phyloP scores from a whole-genome alignment of 2,888 invertebrate genomes.

The Chrysolina americana region DNA sequence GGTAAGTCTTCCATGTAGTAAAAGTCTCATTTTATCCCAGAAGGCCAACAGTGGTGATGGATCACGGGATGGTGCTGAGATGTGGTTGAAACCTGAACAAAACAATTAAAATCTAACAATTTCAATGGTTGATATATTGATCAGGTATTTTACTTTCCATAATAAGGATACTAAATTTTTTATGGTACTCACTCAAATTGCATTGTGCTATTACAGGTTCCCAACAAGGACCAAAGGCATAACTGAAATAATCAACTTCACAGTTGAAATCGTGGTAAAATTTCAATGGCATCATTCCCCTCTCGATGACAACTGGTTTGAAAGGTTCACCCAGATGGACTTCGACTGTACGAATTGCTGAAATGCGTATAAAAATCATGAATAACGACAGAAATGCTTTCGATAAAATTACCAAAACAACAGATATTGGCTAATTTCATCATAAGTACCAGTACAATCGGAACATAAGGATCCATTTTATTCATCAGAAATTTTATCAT shows the following conservation, averaged over 20 bases:
- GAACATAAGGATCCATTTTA: too few relatives aligned
- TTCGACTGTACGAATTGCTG: slow-evolving; percentile 82
- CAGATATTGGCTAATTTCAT: too few relatives aligned
- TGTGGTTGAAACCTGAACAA: slow-evolving; percentile 85
- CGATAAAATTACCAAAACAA: not conserved
- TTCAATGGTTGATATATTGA: not conserved
- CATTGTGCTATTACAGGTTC: slow-evolving; percentile 96
- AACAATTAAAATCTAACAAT: not conserved
- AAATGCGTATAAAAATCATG: slow-evolving; percentile 34
- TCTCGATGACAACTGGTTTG: slow-evolving; percentile 84
- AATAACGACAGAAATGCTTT: not conserved
- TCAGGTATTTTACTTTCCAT: not conserved
- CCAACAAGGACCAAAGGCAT: slow-evolving; percentile 99
- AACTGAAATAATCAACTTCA: slow-evolving; percentile 89
- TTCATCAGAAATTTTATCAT: too few relatives aligned
- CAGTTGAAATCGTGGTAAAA: slow-evolving; percentile 98
- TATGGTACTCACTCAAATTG: slow-evolving; percentile 77
- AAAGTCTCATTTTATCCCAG: slow-evolving; percentile 96
- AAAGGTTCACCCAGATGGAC: slow-evolving; percentile 90
- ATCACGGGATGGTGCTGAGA: slow-evolving; percentile 88
- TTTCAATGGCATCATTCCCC: slow-evolving; percentile 95
- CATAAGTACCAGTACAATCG: too few relatives aligned
- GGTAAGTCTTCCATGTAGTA: slow-evolving; percentile 93
- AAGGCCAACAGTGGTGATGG: slow-evolving; percentile 95
- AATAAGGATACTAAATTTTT: not conserved